Evolutionary conservation across 2,113 vertebrate species (phyloP), one percentile per base, ranked within the genome.

Genomic region (Carassius auratus): DNA sequence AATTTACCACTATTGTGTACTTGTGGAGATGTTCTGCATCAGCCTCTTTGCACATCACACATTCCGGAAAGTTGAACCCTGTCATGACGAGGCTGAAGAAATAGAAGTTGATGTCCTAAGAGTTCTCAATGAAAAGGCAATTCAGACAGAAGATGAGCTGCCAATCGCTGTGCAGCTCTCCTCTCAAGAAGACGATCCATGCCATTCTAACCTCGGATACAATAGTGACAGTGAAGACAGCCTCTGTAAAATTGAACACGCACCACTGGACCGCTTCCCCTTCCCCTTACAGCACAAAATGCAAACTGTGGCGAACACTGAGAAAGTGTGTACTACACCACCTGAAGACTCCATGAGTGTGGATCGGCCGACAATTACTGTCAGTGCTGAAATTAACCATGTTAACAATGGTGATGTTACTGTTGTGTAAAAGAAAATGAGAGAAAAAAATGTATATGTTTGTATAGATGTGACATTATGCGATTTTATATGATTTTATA

Each of bases 21-120:
- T 95, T 5, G 91, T 96, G 89, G 95, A 96, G 91, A 96, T 96
- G 95, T 96, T 96, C 90, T 94, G 95, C 89, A 95, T 96, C 71
- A 90, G 95, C 75, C 78, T 96, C 23, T 95, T 95, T n/a, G 95
- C 95, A 62, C 95, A 92, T 38, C 92, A 94, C 85, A 95, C 92
- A n/a, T 96, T 96, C 90, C 92, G 95, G 57, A 94, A 95, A 78
- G 90, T 94, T 88, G 95, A 96, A 79, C 95, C 92, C 0, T 86
- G 68, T 15, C 15, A 73, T 13, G 88, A 86, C 13, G 84, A 88
- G n/a, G 83, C 64, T 4, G 45, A 81, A 8, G 76, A 68, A 3
- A 48, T 85, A 0, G 89, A 73, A n/a, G 85, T 85, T 23, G 36
- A 6, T 45, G 14, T 64, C 0, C 0, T 81, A 3, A 48, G 17